phyloP scores from a whole-genome alignment of 2,888 invertebrate genomes.

The Nipponacmea schrenckii region DNA sequence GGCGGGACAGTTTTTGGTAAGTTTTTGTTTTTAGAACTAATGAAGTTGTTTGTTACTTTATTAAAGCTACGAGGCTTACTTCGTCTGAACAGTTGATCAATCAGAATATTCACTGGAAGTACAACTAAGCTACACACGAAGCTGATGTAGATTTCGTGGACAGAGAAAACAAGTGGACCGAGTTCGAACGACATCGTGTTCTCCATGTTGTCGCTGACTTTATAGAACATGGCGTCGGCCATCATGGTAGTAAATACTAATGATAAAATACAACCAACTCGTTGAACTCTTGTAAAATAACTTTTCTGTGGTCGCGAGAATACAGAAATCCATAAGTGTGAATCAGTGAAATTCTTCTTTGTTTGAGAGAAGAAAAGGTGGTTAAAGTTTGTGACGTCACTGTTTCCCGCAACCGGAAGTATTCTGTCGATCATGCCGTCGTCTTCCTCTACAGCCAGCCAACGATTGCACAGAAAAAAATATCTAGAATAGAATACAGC shows the following conservation, averaged over 20 bases:
- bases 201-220: constrained; percentile 31
- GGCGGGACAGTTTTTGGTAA: neutral
- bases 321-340: constrained; percentile 69
- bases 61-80: constrained; percentile 40
- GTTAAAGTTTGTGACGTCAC: constrained; percentile 44
- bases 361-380: constrained; percentile 55
- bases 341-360: constrained; percentile 63
- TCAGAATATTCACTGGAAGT: constrained; percentile 61
- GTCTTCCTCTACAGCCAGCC: constrained; percentile 58
- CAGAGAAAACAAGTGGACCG: constrained; percentile 42
- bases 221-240: constrained; percentile 68
- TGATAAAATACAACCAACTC: constrained; percentile 65
- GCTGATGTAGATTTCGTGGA: constrained; percentile 45
- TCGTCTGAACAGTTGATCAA: constrained; percentile 66
- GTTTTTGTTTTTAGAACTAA: neutral
- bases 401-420: constrained; percentile 41
- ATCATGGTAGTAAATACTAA: constrained; percentile 68
- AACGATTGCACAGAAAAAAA: constrained; percentile 62
- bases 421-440: constrained; percentile 47
- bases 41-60: constrained; percentile 35
- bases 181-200: constrained; percentile 30
- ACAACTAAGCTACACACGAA: constrained; percentile 54
- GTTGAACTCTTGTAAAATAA: constrained; percentile 65
- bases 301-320: constrained; percentile 67
- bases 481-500: constrained; percentile 30